Evolutionary conservation across 2,113 vertebrate genomes (phyloP), one percentile per base, ranked within the genome.

Genomic region (Melanostigma gelatinosum): DNA sequence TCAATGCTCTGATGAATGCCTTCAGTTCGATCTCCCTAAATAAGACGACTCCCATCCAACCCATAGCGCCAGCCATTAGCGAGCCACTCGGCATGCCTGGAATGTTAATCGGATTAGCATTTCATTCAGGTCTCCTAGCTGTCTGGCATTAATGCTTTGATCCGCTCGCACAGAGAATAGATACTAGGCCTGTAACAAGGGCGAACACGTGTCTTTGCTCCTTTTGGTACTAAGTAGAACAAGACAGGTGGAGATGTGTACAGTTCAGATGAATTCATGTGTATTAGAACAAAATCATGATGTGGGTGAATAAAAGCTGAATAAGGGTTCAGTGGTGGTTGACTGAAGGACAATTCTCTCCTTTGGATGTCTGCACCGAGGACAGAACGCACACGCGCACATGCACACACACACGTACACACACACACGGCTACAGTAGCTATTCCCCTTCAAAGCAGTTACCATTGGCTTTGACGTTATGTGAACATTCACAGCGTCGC

Each of bases 81-180:
- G 55, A 87, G 73, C 71, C 80, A 38, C 75, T 69, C 29, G 12
- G 60, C 79, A 84, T 88, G 86, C 80, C 75, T 86, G 58, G 91
- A 91, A 94, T 93, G 88, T 88, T 92, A 91, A 93, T 90, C 88
- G 71, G 87, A 88, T 93, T 83, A 87, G 88, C 91, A 91, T 93
- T 91, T 92, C 77, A 77, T 86, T 88, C 87, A 72, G 79, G 85
- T 88, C 77, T 85, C 69, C 80, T 91, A 91, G 87, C 91, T 92
- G 89, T 89, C 75, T 87, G 68, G 83, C 74, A 87, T 83, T 89
- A 91, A 88, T 81, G 84, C 89, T 90, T 89, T 87, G 87, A 91
- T 91, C 88, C 79, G 75, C 78, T 90, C 75, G 69, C 66, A 75
- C 63, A 80, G 69, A 84, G 79, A 90, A 85, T 70, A 72, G 82